Evolutionary conservation across 2,797 vertebrate species (phyloP).

Genomic region (Helostoma temminkii): DNA sequence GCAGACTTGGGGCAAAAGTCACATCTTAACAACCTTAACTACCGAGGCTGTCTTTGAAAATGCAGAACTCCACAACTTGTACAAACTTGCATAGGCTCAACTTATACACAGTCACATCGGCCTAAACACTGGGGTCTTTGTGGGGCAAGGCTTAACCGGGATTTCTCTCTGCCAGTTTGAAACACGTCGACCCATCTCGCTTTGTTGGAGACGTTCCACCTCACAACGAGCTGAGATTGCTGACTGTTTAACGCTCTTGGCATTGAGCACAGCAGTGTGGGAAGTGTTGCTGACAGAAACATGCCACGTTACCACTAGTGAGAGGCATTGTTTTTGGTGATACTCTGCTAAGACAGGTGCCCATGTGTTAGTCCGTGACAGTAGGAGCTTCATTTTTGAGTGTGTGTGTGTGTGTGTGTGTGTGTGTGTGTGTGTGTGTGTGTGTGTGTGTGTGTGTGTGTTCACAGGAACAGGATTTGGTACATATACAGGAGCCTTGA

Average conservation of each 20-base stretch:
- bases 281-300: slow-evolving; percentile 76
- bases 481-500: slow-evolving; percentile 44
- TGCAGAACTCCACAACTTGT: slow-evolving; percentile 72
- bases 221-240: slow-evolving; percentile 45
- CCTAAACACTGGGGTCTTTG: slow-evolving; percentile 77
- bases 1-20: slow-evolving; percentile 66
- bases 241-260: slow-evolving; percentile 70
- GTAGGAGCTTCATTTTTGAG: slow-evolving; percentile 60
- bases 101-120: slow-evolving; percentile 54
- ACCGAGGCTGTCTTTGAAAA: slow-evolving; percentile 72
- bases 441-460: slow-evolving; percentile 37
- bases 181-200: slow-evolving; percentile 64
- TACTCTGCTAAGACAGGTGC: slow-evolving; percentile 65
- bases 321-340: slow-evolving; percentile 63
- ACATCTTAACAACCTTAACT: slow-evolving; percentile 74
- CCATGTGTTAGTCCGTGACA: slow-evolving; percentile 57
- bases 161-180: slow-evolving; percentile 63
- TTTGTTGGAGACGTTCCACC: slow-evolving; percentile 61
- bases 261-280: slow-evolving; percentile 42
- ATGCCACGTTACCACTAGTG: slow-evolving; percentile 63
- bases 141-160: slow-evolving; percentile 63
- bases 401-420: slow-evolving; percentile 26
- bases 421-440: slow-evolving; percentile 39
- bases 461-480: slow-evolving; percentile 54
- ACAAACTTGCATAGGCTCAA: slow-evolving; percentile 75